Evolutionary conservation across 2,797 vertebrate species (phyloP), one percentile per base, ranked within the genome.

Genomic region (Enteromius afrohamiltoni): DNA sequence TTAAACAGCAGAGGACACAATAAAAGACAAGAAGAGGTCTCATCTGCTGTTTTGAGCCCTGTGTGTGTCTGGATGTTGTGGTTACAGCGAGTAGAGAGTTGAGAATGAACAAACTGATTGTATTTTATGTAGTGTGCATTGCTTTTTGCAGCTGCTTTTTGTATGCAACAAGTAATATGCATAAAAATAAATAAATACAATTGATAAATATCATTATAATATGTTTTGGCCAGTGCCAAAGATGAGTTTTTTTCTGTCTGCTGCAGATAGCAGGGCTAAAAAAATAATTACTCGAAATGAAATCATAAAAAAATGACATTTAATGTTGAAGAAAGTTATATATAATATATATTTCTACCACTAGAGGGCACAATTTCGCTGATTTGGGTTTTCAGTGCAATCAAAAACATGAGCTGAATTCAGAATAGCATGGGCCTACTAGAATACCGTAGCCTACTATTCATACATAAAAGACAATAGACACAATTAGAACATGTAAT

Each of bases 301-400:
- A 53, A 53, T 47, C 3, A 45, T 45, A 37, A 37, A 42, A 42
- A 42, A 42, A 42, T 51, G 17, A 6, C 49, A 19, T 19, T 17
- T 2, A 51, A 17, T 51, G 17, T 51, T 51, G 49, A 1, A 17
- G 49, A 51, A 19, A 19, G 49, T 19, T 51, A 19, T 29, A 29
- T 29, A 29, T 29, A 29, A 14, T 5, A 0, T 79, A 85, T 40
- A 71, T 34, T 67, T 64, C 86, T 79, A 84, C 93, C 94, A 94
- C 92, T 92, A 95, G 94, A 92, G 93, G 83, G 91, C 93, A 94
- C 90, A 88, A 91, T 91, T 73, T 84, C 88, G 89, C 93, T 91
- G 88, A 85, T 65, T 74, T 86, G 86, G 92, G 89, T 88, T 87
- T 85, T 85, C 79, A 74, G 3, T 0, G 69, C 68, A 68, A 62